Evolutionary conservation across 1,140 invertebrate genomes (phyloP).

Genomic region (Meloidogyne hapla): DNA sequence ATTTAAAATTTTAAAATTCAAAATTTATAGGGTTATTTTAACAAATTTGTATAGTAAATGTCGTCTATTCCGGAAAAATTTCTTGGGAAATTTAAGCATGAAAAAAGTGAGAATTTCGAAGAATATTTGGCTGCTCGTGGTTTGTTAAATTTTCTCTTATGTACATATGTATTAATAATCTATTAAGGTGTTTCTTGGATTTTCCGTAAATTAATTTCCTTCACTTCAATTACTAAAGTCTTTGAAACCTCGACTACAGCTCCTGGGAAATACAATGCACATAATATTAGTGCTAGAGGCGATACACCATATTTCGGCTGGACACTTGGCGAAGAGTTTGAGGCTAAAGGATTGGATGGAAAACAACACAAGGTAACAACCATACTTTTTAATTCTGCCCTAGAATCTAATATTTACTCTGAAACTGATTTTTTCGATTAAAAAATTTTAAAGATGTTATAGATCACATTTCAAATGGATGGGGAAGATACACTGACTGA

Average conservation of each 20-base stretch:
- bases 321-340: slow-evolving; percentile 40
- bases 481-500: slow-evolving; percentile 48
- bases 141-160: background rate
- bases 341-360: slow-evolving; percentile 49
- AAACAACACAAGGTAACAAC: slow-evolving; percentile 45
- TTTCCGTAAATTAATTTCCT: slow-evolving; percentile 58
- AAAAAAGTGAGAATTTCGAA: slow-evolving; percentile 60
- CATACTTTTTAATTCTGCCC: background rate
- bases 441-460: too few relatives aligned
- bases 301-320: slow-evolving; percentile 47
- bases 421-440: too few relatives aligned
- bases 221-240: slow-evolving; percentile 56
- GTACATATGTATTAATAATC: slow-evolving; percentile 10
- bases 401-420: too few relatives aligned
- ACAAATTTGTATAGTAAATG: too few relatives aligned
- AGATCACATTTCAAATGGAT: slow-evolving; percentile 53
- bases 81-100: slow-evolving; percentile 54
- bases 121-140: slow-evolving; percentile 57
- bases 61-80: slow-evolving; percentile 51
- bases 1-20: too few relatives aligned
- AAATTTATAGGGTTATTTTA: too few relatives aligned
- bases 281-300: slow-evolving; percentile 52
- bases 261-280: slow-evolving; percentile 45
- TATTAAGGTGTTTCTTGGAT: slow-evolving; percentile 58
- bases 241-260: slow-evolving; percentile 36